Evolutionary conservation across 1,140 invertebrate genomes (phyloP), one percentile per base, ranked within the genome.

Genomic region (Littorina saxatilis): DNA sequence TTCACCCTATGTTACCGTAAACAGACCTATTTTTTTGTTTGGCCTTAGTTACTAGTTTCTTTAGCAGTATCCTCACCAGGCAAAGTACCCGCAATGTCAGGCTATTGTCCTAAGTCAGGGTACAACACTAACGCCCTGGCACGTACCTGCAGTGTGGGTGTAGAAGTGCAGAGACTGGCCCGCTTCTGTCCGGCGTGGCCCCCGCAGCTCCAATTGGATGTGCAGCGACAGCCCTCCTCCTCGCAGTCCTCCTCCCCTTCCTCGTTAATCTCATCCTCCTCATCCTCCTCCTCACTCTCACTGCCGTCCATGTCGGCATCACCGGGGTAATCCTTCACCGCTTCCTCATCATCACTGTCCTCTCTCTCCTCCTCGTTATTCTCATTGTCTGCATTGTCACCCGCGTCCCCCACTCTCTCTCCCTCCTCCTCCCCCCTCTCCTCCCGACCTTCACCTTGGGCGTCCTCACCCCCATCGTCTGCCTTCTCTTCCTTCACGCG

Each of bases 171-270:
- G 7, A 70, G 27, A 27, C 68, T 29, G 2, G 79, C 32, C 39
- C 66, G 35, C 27, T 37, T 79, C 72, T 79, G 70, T 20, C 73
- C 73, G 2, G 43, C 32, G 11, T 83, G 70, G 11, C 70, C 70
- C 5, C 70, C 70, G 23, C 82, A 72, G 68, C 74, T 82, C 55
- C 61, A 75, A 43, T 55, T 63, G 82, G 58, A 66, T n/a, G 29
- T 58, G 35, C 58, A 66, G 23, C 52, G 37, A 32, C 70, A 35
- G 50, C 73, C 39, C 68, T 68, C 63, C 47, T 52, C 43, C 20
- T 79, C 37, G 27, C 39, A 79, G 52, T 83, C 63, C 73, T 66
- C 70, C 43, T 50, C 52, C 20, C 61, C 43, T 11, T 40, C 81
- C 20, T 32, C 70, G 32, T 39, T 20, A 23, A 27, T 66, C 2